A percentile compares a stretch with the other conserved stretches of the same genome.
Evolutionary conservation across 2,113 vertebrate genomes (phyloP).

Genomic region (Cavia porcellus): DNA sequence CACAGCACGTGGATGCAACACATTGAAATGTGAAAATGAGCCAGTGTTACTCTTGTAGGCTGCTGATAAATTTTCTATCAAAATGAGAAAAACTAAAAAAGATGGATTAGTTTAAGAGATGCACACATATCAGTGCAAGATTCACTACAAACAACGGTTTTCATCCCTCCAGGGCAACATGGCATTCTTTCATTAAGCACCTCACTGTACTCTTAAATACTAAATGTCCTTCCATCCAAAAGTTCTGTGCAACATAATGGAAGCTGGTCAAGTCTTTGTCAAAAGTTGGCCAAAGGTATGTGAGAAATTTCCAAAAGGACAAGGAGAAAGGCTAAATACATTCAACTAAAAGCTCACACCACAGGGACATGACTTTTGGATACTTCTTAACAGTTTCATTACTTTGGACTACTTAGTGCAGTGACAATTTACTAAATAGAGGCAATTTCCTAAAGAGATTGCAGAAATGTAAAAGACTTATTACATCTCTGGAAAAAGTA

Average conservation of each 20-base stretch:
- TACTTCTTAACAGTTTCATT: slow-evolving; percentile 68
- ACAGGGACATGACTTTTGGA: slow-evolving; percentile 34
- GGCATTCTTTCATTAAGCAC: slow-evolving; percentile 29
- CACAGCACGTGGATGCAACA: not conserved
- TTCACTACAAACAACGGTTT: slow-evolving; percentile 45
- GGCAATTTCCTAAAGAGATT: slow-evolving; percentile 76
- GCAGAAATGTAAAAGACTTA: slow-evolving; percentile 70
- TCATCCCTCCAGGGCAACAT: not conserved
- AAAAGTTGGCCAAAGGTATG: slow-evolving; percentile 38
- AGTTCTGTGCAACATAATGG: slow-evolving; percentile 34
- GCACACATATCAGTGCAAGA: not conserved
- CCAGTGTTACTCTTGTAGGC: slow-evolving; percentile 40
- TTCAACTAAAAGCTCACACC: slow-evolving; percentile 35
- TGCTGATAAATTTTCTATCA: slow-evolving; percentile 60
- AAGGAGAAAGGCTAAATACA: slow-evolving; percentile 1
- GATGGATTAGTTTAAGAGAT: slow-evolving; percentile 63
- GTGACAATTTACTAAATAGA: slow-evolving; percentile 79
- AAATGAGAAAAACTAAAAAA: slow-evolving; percentile 30
- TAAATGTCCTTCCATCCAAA: slow-evolving; percentile 43
- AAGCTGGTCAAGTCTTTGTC: slow-evolving; percentile 46
- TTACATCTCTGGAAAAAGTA: slow-evolving; percentile 58
- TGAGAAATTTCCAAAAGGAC: slow-evolving; percentile 49
- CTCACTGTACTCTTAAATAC: slow-evolving; percentile 49
- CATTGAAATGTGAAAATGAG: slow-evolving; percentile 37
- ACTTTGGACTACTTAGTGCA: slow-evolving; percentile 63